phyloP scores from a whole-genome alignment of 2,113 vertebrate species.

The Casuarius casuarius region DNA sequence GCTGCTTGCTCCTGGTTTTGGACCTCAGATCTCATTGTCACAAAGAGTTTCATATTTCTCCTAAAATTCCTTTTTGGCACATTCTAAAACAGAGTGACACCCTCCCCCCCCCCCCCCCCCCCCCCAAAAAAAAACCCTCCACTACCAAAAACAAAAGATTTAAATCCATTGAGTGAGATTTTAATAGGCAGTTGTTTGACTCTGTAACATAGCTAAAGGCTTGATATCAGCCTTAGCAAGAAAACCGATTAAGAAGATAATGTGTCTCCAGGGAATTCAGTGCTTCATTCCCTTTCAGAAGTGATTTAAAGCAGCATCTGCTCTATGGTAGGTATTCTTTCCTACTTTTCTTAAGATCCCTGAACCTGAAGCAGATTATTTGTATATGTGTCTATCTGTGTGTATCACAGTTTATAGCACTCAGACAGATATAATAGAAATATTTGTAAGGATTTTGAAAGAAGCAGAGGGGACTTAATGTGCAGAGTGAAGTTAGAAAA shows the following conservation, averaged over 20 bases:
- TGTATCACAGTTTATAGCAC: background rate
- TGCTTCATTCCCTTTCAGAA: background rate
- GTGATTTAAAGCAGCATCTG: conserved; percentile 3
- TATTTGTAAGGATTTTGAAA: background rate
- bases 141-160: no score
- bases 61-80: background rate
- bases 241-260: background rate
- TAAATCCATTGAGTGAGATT: background rate
- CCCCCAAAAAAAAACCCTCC: background rate
- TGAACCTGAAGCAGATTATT: background rate
- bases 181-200: background rate
- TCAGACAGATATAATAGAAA: background rate
- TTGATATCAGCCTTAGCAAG: background rate
- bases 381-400: background rate
- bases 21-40: background rate
- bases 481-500: background rate
- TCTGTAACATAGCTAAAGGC: background rate
- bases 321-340: background rate
- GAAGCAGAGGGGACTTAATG: background rate
- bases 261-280: background rate
- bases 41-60: background rate
- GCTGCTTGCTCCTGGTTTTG: background rate
- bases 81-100: background rate
- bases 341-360: background rate
- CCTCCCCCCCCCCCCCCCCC: no score